phyloP scores from a whole-genome alignment of 2,888 invertebrate genomes.

The Drosophila meridiana region DNA sequence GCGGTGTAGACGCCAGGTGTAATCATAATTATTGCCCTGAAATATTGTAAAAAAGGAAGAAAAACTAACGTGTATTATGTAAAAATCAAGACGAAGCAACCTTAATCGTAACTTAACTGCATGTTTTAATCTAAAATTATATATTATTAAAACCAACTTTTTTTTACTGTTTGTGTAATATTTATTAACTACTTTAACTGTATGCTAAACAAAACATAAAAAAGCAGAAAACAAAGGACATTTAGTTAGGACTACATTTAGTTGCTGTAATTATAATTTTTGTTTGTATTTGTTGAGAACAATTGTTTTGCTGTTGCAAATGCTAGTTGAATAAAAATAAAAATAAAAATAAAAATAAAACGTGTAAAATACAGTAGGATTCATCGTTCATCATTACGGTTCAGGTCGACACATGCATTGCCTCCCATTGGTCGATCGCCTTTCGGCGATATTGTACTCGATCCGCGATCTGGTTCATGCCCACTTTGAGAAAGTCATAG shows the following conservation, averaged over 20 bases:
- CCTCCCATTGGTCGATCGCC: slow-evolving; percentile 63
- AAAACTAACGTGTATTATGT: slow-evolving; percentile 56
- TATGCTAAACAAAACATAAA: slow-evolving; percentile 38
- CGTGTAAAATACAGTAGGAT: slow-evolving; percentile 12
- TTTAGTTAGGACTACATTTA: slow-evolving; percentile 51
- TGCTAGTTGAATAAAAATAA: slow-evolving; percentile 54
- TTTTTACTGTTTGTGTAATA: slow-evolving; percentile 78
- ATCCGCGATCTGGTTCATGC: slow-evolving; percentile 76
- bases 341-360: slow-evolving; percentile 36
- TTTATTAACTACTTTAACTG: slow-evolving; percentile 76
- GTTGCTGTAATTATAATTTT: slow-evolving; percentile 43
- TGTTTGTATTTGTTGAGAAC: slow-evolving; percentile 65
- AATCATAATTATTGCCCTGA: neutral
- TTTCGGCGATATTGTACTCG: slow-evolving; percentile 77
- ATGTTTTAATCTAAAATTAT: slow-evolving; percentile 40
- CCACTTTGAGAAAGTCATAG: slow-evolving; percentile 83
- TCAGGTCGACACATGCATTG: slow-evolving; percentile 79
- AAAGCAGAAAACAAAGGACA: slow-evolving; percentile 26
- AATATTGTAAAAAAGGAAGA: slow-evolving; percentile 29
- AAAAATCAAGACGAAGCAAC: slow-evolving; percentile 29
- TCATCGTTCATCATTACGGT: neutral
- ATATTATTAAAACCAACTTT: slow-evolving; percentile 43
- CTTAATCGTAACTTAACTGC: slow-evolving; percentile 57
- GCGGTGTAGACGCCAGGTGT: slow-evolving; percentile 67
- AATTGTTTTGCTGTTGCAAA: slow-evolving; percentile 68